Evolutionary conservation across 2,797 vertebrate genomes (phyloP).

Genomic region (Cirrhinus mrigala): DNA sequence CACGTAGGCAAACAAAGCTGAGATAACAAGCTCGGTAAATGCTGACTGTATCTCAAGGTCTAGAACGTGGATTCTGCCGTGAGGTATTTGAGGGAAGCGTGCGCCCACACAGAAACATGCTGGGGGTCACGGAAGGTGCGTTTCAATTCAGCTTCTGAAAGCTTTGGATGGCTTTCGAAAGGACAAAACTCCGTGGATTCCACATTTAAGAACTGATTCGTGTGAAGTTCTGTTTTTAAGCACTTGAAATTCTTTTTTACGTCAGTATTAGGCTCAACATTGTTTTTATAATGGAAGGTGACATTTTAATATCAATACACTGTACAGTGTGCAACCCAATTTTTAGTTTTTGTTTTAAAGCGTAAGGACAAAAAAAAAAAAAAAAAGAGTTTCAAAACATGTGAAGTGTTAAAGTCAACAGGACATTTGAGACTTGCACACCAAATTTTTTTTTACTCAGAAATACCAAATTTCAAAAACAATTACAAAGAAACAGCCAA

Average conservation of each 20-base stretch:
- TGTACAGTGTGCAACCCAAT: not conserved
- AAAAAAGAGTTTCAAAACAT: not conserved
- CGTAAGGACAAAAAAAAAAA: not conserved
- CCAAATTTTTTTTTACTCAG: not conserved
- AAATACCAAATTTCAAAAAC: not conserved
- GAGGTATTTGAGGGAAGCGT: not conserved
- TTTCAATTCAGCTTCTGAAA: slow-evolving; percentile 22
- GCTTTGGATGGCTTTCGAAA: slow-evolving; percentile 21
- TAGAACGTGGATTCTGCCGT: slow-evolving; percentile 32
- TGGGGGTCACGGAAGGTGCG: not conserved
- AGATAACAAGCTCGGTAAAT: slow-evolving; percentile 49
- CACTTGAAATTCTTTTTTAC: not conserved
- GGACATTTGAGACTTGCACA: not conserved
- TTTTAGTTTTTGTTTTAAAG: not conserved
- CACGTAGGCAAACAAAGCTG: slow-evolving; percentile 62
- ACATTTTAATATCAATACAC: not conserved
- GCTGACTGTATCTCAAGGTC: slow-evolving; percentile 50
- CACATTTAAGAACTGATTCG: not conserved
- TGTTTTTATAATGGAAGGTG: not conserved
- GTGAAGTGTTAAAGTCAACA: not conserved
- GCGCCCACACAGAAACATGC: not conserved
- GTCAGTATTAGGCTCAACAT: not conserved
- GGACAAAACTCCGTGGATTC: not conserved
- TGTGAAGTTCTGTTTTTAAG: not conserved
- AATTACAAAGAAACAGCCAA: too few species aligned